Evolutionary conservation across 2,888 invertebrate genomes (phyloP), one percentile per base, ranked within the genome.

Genomic region (Bibio marci): DNA sequence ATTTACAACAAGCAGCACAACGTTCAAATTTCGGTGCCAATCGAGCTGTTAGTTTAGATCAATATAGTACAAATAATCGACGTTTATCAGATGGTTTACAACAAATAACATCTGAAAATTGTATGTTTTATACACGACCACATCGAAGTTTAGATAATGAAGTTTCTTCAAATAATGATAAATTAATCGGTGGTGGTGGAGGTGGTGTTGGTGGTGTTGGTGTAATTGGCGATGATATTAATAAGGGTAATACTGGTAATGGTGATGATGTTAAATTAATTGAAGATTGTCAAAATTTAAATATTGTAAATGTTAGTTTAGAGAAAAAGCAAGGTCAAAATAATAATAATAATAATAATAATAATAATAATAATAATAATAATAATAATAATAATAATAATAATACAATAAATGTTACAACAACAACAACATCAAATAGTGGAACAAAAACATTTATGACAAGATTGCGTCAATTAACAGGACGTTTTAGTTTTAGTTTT

Each of bases 11-110:
- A 40, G 58, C 60, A 44, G 15, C 42, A 28, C 59, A 57, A 47
- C 60, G 62, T 43, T 53, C 55, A 43, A 59, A 61, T 46, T 62
- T 62, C 40, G 55, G 62, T 49, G 58, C 58, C 43, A 61, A 62
- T 48, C 56, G 62, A 5, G 62, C 62, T 27, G 62, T 62, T 37
- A 62, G 62, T 43, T 48, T 62, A 37, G 62, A 62, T 43, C 62
- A 62, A 47, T 62, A 62, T 42, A 61, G 58, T 49, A 55, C 41
- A 25, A 34, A 51, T 37, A 60, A 58, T 49, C 58, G 62, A 4
- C 57, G 61, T 2, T 49, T 59, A 6, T 62, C 62, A 26, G 62
- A 62, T 44, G 62, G 60, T 6, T 46, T 62, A 43, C 62, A 58
- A 13, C 58, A 59, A 47, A 61, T 62, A 40, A 61, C 59, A 39